These are phyloP conservation scores for Anguilla anguilla DNA, from an alignment of 2,797 vertebrate genomes.

Conservation along the genomic window DNA sequence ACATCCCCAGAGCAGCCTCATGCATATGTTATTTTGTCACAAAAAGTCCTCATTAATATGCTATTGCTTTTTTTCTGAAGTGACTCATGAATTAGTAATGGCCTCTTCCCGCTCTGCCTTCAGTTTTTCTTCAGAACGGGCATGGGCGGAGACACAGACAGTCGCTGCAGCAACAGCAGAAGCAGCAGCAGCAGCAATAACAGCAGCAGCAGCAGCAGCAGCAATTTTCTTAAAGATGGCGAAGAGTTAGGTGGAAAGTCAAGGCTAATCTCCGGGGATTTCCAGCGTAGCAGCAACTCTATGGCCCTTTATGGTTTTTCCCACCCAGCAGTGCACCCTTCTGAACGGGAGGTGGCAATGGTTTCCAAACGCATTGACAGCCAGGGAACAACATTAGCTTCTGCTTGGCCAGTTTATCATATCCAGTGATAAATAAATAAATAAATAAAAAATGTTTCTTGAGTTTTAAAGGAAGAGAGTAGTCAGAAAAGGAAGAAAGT, in stretches of 20 bases:
- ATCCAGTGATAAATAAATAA: slow-evolving; percentile 2
- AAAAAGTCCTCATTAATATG: slow-evolving; percentile 76
- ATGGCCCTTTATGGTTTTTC: background rate
- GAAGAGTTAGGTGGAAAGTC: slow-evolving; percentile 3
- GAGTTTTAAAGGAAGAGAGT: background rate
- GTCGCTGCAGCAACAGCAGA: background rate
- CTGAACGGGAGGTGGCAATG: background rate
- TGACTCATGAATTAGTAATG: slow-evolving; percentile 71
- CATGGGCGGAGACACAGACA: background rate
- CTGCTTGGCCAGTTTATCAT: background rate
- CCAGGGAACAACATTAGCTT: background rate
- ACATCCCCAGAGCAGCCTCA: slow-evolving; percentile 57
- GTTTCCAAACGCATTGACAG: background rate
- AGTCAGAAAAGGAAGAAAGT: background rate
- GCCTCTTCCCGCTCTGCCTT: background rate
- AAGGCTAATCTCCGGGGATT: background rate
- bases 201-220: background rate
- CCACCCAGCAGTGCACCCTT: background rate
- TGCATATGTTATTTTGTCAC: slow-evolving; percentile 67
- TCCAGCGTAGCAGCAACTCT: background rate
- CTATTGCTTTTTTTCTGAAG: slow-evolving; percentile 53
- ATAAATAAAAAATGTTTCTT: background rate
- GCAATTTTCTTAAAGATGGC: background rate
- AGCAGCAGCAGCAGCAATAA: background rate
- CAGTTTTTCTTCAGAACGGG: slow-evolving; percentile 13